phyloP scores from a whole-genome alignment of 2,113 vertebrate genomes.

The Centrocercus urophasianus region DNA sequence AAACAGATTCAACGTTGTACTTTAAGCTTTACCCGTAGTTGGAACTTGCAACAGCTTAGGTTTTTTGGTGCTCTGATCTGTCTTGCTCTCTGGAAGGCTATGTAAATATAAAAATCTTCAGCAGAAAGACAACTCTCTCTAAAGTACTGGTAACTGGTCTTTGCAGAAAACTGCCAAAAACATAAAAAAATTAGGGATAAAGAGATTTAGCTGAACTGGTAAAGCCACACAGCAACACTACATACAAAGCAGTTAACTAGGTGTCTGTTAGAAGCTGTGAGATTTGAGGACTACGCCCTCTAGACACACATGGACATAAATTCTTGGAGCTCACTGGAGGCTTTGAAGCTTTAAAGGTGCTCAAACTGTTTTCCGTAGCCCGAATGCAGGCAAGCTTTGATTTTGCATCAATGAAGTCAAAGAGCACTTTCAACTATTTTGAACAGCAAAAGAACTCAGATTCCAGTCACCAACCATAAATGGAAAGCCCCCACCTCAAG shows the following conservation, averaged over 20 bases:
- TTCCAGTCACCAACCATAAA: not conserved
- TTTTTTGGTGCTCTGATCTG: constrained; percentile 30
- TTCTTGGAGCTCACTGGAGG: not conserved
- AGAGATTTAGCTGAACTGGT: not conserved
- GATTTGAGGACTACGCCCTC: not conserved
- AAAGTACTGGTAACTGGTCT: constrained; percentile 53
- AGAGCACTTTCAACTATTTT: not conserved
- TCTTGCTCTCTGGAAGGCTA: constrained; percentile 41
- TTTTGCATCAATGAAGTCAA: not conserved
- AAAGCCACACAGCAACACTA: not conserved
- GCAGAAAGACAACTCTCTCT: constrained; percentile 37
- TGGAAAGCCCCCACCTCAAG: not conserved
- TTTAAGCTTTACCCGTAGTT: constrained; percentile 21
- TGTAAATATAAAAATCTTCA: constrained; percentile 11
- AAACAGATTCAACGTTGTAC: not conserved
- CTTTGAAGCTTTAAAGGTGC: not conserved
- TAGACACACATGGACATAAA: not conserved
- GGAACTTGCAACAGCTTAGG: constrained; percentile 23
- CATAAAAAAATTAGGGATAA: not conserved
- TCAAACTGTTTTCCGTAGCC: not conserved
- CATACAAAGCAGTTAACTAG: not conserved
- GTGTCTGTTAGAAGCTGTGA: fast-evolving
- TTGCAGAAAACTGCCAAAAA: constrained; percentile 8
- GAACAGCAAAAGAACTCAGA: not conserved
- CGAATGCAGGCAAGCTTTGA: not conserved